Evolutionary conservation across 2,797 vertebrate species (phyloP), one percentile per base, ranked within the genome.

Genomic region (Gallinago nigripennis): DNA sequence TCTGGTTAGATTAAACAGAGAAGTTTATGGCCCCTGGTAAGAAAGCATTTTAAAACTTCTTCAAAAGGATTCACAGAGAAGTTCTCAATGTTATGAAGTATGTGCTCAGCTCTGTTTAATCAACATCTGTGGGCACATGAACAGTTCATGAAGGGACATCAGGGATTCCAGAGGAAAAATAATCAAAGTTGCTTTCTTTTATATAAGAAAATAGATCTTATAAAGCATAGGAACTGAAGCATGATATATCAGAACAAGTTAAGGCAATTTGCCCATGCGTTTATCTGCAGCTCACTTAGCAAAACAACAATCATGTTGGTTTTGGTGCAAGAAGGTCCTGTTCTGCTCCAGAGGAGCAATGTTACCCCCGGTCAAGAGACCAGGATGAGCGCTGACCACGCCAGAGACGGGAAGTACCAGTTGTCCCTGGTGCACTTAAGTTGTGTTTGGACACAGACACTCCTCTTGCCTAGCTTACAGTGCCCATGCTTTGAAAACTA

Each of bases 201-300:
- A 50, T 9, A 2, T 11, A 72, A 41, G 19, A 51, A 12, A 70
- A 57, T 31, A 65, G 8, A 56, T 31, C 31, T 57, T 25, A 53
- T 28, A 65, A 66, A 27, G 20, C 13, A 65, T 5, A 11, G 14
- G 50, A 82, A 73, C 8, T 30, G 71, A 53, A 85, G n/a, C 37
- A 41, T 2, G 14, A 45, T 24, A 66, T 73, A 31, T 20, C 68
- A 69, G n/a, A 86, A 17, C 10, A 61, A 61, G 33, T 24, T 17
- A 68, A 64, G 10, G 46, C 31, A 72, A 57, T 30, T 33, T 56
- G 37, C 30, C 41, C 16, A 16, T 0, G 4, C 0, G 0, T 20
- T 91, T 35, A 48, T 27, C 41, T 39, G 35, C 46, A 60, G 48
- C 20, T 89, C 39, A 66, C 30, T 69, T 9, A 82, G 46, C 70